Base-by-base conservation (phyloP, 2,888 invertebrate genomes). In the Linnaemya vulpina region DNA sequence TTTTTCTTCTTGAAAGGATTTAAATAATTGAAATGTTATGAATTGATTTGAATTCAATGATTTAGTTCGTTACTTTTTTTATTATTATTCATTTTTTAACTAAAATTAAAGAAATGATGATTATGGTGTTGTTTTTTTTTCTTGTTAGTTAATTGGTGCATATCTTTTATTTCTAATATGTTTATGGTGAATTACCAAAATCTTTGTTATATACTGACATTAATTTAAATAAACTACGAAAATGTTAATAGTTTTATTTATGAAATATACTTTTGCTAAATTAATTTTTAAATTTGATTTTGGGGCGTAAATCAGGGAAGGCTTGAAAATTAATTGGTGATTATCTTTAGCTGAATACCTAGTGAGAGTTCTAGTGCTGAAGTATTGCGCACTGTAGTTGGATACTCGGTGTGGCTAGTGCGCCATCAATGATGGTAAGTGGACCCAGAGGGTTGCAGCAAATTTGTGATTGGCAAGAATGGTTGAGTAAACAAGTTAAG, bases 21-120 rank as follows among this genome's bases (percentile, higher is more conserved):
- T 75, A 85, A 87, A 87, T 74, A 87, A 88, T 84, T 84, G 74
- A 51, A 87, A 89, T 82, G 87, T 71, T 53, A 75, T 86, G 85
- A 85, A 75, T 87, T 81, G n/a, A 46, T 74, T 76, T 58, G 20
- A 65, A 51, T 68, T 60, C 43, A 63, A 78, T 78, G 75, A 71
- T 75, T 74, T 67, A 20, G 11, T 62, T 74, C 22, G 15, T 65
- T 9, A 25, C n/a, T n/a, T n/a, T n/a, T n/a, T 68, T 38, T 15
- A 22, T 1, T 38, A 40, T 46, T 46, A 68, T 67, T 51, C 10
- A 51, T 10, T n/a, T 40, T 0, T 22, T 5, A 17, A 40, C 70
- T 25, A 63, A 65, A 68, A 68, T 35, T 55, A 73, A 79, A 46
- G 7, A 62, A 62, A 55, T 25, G 49, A 75, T 76, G 63, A 38